Evolutionary conservation across 2,888 invertebrate species (phyloP).

Genomic region (Pyrocoelia pectoralis): DNA sequence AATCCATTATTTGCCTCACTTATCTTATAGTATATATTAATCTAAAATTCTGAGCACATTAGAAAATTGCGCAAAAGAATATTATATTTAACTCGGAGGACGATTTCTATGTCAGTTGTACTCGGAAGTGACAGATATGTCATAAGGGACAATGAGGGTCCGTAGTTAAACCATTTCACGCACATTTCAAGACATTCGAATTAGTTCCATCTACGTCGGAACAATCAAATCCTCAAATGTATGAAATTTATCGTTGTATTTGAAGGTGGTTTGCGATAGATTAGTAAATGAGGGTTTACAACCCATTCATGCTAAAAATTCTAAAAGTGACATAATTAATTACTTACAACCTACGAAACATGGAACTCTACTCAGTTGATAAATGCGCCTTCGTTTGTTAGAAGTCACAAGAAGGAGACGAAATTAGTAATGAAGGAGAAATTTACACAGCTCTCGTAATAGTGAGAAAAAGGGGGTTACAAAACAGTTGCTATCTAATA

Average conservation of each 20-base stretch:
- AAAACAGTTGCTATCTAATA: neutral
- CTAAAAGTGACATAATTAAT: neutral
- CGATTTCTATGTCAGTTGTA: neutral
- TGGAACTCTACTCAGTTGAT: neutral
- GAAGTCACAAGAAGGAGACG: neutral
- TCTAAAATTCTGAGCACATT: neutral
- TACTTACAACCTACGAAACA: neutral
- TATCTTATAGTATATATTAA: no score
- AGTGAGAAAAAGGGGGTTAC: no score
- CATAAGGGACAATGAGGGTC: neutral
- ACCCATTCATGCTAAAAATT: no score
- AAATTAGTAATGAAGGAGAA: neutral
- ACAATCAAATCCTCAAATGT: neutral
- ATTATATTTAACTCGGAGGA: neutral
- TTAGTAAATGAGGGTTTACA: no score
- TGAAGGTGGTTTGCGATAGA: neutral
- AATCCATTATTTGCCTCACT: no score
- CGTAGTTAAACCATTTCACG: neutral
- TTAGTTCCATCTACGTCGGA: neutral
- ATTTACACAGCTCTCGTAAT: neutral
- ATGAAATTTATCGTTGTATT: neutral
- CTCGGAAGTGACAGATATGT: neutral
- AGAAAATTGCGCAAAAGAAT: neutral
- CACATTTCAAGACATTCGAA: neutral
- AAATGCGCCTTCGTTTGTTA: neutral